A percentile compares a stretch with the other conserved stretches of the same genome.
Evolutionary conservation across 1,140 invertebrate species (phyloP).

Genomic region (Rhagoletis zephyria): DNA sequence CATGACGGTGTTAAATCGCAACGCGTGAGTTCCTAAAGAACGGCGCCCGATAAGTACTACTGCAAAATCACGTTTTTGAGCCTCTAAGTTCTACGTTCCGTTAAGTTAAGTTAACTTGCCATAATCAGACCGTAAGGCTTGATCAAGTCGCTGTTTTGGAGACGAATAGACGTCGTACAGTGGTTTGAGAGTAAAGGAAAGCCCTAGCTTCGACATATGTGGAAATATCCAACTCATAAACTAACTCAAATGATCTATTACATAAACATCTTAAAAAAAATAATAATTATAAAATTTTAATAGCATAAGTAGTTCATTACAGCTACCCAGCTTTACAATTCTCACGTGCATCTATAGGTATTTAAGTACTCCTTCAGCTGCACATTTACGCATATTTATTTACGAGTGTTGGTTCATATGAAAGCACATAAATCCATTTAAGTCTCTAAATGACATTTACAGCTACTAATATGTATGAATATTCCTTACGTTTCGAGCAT

Average conservation of each 20-base stretch:
- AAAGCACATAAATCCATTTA: constrained; percentile 50
- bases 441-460: constrained; percentile 20
- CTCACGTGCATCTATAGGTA: not conserved
- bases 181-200: too few relatives aligned
- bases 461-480: constrained; percentile 1
- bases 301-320: constrained; percentile 19
- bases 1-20: too few relatives aligned
- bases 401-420: constrained; percentile 12
- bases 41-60: too few relatives aligned
- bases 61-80: too few relatives aligned
- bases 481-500: constrained; percentile 9
- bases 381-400: not conserved
- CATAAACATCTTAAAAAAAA: not conserved
- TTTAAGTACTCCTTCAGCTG: not conserved
- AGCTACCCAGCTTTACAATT: not conserved
- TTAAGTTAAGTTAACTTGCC: too few relatives aligned
- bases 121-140: too few relatives aligned
- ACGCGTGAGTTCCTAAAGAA: too few relatives aligned
- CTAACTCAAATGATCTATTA: not conserved
- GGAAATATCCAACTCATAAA: not conserved
- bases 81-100: too few relatives aligned
- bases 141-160: too few relatives aligned
- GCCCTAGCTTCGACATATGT: too few relatives aligned
- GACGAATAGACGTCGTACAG: too few relatives aligned
- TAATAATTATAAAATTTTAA: constrained; percentile 46